These are phyloP conservation scores for Scolopax mira DNA, from an alignment of 2,113 vertebrate genomes.

Conservation along the genomic window DNA sequence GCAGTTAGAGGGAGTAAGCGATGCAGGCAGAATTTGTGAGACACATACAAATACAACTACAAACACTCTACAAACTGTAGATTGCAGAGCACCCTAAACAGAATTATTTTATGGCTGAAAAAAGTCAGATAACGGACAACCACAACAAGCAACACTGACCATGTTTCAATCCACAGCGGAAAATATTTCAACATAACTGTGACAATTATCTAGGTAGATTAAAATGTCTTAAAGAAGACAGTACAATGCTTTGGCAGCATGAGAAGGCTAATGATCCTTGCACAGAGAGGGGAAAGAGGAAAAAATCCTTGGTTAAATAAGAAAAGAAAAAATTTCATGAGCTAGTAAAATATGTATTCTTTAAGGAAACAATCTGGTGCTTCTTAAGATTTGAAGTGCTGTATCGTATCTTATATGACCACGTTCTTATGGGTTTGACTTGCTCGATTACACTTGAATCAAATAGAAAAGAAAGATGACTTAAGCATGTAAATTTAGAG, in stretches of 20 bases:
- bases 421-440: not conserved
- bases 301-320: not conserved
- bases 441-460: conserved; percentile 42
- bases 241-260: not conserved
- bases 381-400: not conserved
- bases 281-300: not conserved
- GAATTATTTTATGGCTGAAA: not conserved
- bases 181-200: not conserved
- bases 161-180: not conserved
- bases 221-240: not conserved
- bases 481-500: conserved; percentile 66
- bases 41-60: conserved; percentile 19
- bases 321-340: not conserved
- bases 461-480: conserved; percentile 50
- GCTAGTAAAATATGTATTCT: not conserved
- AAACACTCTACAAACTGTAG: conserved; percentile 3
- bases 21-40: conserved; percentile 37
- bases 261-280: not conserved
- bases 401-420: not conserved
- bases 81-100: not conserved
- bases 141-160: fast-evolving
- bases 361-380: not conserved
- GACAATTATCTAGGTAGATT: not conserved
- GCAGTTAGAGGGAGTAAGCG: not conserved
- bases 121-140: not conserved